Conservation (phyloP, 2,113 vertebrate species). For the Leptosomus discolor region DNA sequence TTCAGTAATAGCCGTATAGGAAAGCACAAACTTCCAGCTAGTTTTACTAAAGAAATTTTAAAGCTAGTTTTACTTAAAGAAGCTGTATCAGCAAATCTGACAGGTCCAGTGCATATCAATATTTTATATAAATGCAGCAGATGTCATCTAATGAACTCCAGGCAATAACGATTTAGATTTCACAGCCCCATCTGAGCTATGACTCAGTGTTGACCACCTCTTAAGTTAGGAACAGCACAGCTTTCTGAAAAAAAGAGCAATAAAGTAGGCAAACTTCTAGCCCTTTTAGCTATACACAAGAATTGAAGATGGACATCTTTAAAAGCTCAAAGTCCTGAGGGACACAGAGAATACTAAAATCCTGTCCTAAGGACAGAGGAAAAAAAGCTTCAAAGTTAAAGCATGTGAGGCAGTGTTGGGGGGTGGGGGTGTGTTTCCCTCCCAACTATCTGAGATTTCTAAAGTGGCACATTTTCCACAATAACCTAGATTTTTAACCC, state of each 20-base stretch:
- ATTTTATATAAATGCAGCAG: background rate
- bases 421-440: background rate
- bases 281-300: background rate
- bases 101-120: background rate
- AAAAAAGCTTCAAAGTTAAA: background rate
- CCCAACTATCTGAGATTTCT: background rate
- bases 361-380: background rate
- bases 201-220: background rate
- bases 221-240: background rate
- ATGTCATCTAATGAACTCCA: background rate
- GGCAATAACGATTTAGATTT: background rate
- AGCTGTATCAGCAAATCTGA: background rate
- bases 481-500: background rate
- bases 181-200: background rate
- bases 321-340: background rate
- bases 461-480: background rate
- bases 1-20: background rate
- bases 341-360: background rate
- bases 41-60: background rate
- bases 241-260: background rate
- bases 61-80: background rate
- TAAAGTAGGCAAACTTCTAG: background rate
- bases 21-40: background rate
- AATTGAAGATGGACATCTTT: background rate
- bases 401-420: fast-evolving